Percentiles rank a stretch among this genome's conserved stretches.
Evolutionary conservation across 2,888 invertebrate species (phyloP).

Genomic region (Thereva unica): DNA sequence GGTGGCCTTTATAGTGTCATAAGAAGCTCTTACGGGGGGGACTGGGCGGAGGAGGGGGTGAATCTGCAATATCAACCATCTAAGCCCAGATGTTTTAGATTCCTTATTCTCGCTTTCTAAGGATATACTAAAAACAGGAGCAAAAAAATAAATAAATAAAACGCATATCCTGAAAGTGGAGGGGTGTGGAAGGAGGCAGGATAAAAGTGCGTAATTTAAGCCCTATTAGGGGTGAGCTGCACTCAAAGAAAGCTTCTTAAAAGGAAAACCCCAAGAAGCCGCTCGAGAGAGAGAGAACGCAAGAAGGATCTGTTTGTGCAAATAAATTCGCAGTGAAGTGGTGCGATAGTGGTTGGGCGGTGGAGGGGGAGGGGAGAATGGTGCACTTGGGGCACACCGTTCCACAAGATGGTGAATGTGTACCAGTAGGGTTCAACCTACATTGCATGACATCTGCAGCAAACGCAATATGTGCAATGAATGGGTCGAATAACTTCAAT

Average conservation of each 20-base stretch:
- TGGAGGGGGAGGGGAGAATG: conserved; percentile 8
- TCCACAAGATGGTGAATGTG: conserved; percentile 20
- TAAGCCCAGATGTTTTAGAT: no score
- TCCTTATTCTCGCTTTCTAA: no score
- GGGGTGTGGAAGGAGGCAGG: background rate
- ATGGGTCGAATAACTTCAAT: conserved; percentile 23
- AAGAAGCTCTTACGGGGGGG: background rate
- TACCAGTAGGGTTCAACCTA: conserved; percentile 33
- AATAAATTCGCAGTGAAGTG: conserved; percentile 4
- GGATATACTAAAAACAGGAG: no score
- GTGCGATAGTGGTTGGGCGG: background rate
- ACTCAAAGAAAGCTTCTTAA: no score
- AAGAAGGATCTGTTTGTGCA: background rate
- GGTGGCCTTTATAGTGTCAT: background rate
- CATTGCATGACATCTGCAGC: conserved; percentile 21
- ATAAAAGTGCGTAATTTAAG: conserved; percentile 22
- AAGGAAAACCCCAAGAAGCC: background rate
- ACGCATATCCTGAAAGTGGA: conserved; percentile 10
- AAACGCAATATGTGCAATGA: conserved; percentile 17
- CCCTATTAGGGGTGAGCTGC: no score
- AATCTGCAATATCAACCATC: background rate
- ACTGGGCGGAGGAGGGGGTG: background rate
- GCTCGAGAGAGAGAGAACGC: conserved; percentile 2
- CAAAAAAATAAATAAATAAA: conserved; percentile 13
- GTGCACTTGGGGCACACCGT: background rate